phyloP scores from a whole-genome alignment of 2,797 vertebrate genomes.

The Hybognathus amarus region DNA sequence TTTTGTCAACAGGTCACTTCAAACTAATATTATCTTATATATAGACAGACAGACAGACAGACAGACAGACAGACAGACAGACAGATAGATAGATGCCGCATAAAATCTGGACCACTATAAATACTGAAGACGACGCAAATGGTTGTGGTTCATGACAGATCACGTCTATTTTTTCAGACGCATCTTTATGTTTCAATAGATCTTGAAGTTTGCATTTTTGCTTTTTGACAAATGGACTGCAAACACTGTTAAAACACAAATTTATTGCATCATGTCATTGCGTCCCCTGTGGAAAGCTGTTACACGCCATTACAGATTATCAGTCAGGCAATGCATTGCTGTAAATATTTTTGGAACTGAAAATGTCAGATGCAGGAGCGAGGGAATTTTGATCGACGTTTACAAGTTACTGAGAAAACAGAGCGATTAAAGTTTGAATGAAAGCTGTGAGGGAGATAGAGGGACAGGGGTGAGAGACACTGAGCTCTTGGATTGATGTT shows the following conservation, averaged over 20 bases:
- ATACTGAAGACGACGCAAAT: neutral
- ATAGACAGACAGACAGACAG: no score
- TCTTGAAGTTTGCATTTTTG: neutral
- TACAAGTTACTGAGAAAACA: slow-evolving; percentile 57
- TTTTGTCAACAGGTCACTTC: neutral
- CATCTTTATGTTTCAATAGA: neutral
- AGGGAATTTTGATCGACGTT: slow-evolving; percentile 60
- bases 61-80: no score
- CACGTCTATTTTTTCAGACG: neutral
- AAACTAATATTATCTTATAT: no score
- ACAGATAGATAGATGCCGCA: no score
- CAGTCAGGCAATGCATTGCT: slow-evolving; percentile 11
- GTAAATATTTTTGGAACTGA: slow-evolving; percentile 44
- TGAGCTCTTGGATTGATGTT: slow-evolving; percentile 7
- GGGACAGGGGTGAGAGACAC: neutral
- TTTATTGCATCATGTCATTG: neutral
- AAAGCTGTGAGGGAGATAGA: slow-evolving; percentile 31
- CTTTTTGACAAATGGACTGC: neutral
- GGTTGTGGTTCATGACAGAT: neutral
- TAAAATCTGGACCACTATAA: neutral
- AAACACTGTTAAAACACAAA: neutral
- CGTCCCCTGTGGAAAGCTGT: neutral
- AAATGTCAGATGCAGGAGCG: slow-evolving; percentile 21
- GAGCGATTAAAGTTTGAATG: slow-evolving; percentile 50
- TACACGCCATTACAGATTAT: slow-evolving; percentile 28